These are phyloP conservation scores for Trachelus troglodyta DNA, from an alignment of 2,888 invertebrate species.

Conservation along the genomic window DNA sequence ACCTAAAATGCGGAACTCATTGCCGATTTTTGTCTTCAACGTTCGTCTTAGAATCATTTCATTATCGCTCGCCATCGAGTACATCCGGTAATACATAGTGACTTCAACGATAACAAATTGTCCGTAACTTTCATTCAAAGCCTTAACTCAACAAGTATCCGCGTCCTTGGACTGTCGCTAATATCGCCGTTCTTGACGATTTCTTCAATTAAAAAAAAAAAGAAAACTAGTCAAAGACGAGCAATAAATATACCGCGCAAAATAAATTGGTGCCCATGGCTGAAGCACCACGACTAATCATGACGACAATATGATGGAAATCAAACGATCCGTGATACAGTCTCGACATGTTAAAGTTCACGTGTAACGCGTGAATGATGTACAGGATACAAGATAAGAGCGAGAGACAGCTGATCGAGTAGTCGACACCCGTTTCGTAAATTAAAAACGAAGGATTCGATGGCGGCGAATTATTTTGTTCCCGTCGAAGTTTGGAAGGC, in stretches of 20 bases:
- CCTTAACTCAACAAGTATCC: background rate
- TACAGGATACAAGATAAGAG: background rate
- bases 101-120: background rate
- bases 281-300: background rate
- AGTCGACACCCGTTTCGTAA: background rate
- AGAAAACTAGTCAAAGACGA: background rate
- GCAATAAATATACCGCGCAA: background rate
- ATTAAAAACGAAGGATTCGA: background rate
- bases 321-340: background rate
- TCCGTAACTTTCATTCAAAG: background rate
- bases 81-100: background rate
- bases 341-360: background rate
- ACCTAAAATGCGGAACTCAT: background rate
- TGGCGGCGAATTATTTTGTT: slow-evolving; percentile 11
- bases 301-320: background rate
- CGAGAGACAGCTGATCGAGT: background rate
- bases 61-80: background rate
- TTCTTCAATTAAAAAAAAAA: background rate
- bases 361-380: slow-evolving; percentile 1
- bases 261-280: background rate
- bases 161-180: background rate
- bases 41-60: background rate
- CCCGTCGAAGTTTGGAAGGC: slow-evolving; percentile 49
- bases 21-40: background rate
- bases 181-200: background rate